These are phyloP conservation scores for Brenthis ino DNA, from an alignment of 2,888 invertebrate species.

Conservation along the genomic window DNA sequence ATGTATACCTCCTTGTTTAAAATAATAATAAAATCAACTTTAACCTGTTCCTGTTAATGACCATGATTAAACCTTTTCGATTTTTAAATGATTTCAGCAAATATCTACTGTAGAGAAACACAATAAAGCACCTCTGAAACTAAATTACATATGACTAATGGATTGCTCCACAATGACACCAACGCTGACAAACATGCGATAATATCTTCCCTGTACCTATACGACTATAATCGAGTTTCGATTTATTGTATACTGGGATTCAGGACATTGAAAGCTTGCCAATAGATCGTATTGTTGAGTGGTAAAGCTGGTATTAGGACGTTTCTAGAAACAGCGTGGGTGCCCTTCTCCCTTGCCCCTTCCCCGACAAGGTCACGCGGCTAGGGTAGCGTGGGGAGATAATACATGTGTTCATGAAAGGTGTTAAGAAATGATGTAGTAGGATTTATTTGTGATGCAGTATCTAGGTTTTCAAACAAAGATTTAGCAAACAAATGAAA, in stretches of 20 bases:
- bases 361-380: conserved; percentile 46
- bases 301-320: conserved; percentile 35
- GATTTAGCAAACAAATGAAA: conserved; percentile 20
- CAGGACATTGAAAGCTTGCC: conserved; percentile 25
- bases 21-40: no score
- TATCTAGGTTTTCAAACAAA: conserved; percentile 30
- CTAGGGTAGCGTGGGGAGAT: conserved; percentile 40
- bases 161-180: conserved; percentile 35
- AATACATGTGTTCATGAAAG: conserved; percentile 48
- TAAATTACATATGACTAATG: conserved; percentile 37
- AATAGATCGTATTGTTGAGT: conserved; percentile 22
- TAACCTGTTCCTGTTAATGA: no score
- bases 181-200: conserved; percentile 31
- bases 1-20: no score
- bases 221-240: conserved; percentile 36
- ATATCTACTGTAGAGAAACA: conserved; percentile 1
- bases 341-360: conserved; percentile 38
- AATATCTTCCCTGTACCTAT: conserved; percentile 30
- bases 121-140: conserved; percentile 8
- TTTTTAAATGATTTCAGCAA: no score
- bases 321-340: conserved; percentile 40
- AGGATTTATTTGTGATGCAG: conserved; percentile 23
- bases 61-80: no score
- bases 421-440: conserved; percentile 32
- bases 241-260: conserved; percentile 40